Conservation (phyloP, 2,797 vertebrate species). For the Leuciscus waleckii region DNA sequence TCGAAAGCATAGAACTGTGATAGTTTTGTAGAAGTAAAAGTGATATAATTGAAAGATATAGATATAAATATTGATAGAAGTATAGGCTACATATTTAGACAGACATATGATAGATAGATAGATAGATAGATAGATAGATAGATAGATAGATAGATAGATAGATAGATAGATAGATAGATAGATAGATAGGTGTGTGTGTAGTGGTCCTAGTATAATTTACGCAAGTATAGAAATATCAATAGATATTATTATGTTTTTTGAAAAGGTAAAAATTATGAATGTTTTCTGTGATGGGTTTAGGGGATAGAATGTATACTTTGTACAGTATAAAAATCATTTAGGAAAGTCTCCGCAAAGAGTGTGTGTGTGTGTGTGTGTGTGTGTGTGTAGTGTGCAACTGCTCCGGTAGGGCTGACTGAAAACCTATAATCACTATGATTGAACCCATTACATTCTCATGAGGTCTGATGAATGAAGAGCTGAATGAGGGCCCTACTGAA, state of each 20-base stretch:
- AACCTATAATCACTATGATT: conserved; percentile 22
- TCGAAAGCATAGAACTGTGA: not conserved
- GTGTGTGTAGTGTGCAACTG: not conserved
- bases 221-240: too few species aligned
- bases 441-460: conserved; percentile 5
- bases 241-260: not conserved
- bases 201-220: too few species aligned
- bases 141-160: not conserved
- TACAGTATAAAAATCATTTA: not conserved
- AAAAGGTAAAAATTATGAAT: not conserved
- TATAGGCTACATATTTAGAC: not conserved
- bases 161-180: not conserved
- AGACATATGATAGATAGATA: not conserved
- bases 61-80: too few species aligned
- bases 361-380: not conserved
- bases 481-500: not conserved
- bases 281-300: not conserved
- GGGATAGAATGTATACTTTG: not conserved
- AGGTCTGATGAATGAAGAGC: conserved; percentile 8
- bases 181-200: too few species aligned
- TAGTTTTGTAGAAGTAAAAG: not conserved
- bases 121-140: not conserved
- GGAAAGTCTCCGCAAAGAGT: too few species aligned
- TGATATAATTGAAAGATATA: not conserved
- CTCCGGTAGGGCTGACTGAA: not conserved